A percentile compares a stretch with the other conserved stretches of the same genome.
Evolutionary conservation across 2,113 vertebrate species (phyloP).

Genomic region (Holacanthus passer): DNA sequence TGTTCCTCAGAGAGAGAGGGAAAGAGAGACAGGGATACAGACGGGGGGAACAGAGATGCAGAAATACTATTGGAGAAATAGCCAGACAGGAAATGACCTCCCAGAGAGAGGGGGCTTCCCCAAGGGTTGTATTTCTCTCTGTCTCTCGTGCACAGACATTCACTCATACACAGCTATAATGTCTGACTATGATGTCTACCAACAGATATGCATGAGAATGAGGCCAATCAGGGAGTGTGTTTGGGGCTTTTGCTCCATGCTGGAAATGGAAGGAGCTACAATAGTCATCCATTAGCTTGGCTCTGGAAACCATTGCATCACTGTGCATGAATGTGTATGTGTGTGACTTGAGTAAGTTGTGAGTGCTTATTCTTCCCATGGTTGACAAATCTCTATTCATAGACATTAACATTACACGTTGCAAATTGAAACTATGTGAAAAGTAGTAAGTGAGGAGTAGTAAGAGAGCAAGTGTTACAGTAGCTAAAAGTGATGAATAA

Average conservation of each 20-base stretch:
- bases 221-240: not conserved
- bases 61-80: slow-evolving; percentile 37
- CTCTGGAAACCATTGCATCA: slow-evolving; percentile 59
- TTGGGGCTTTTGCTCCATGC: slow-evolving; percentile 10
- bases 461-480: too few relatives aligned
- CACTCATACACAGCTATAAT: slow-evolving; percentile 40
- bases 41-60: not conserved
- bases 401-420: not conserved
- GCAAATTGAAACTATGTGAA: too few relatives aligned
- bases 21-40: slow-evolving; percentile 3
- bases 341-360: not conserved
- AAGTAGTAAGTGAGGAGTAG: too few relatives aligned
- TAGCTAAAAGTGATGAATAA: not conserved
- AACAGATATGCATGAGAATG: slow-evolving; percentile 67
- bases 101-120: slow-evolving; percentile 67
- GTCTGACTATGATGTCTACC: slow-evolving; percentile 54
- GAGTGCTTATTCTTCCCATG: slow-evolving; percentile 3
- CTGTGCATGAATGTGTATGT: not conserved
- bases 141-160: slow-evolving; percentile 41
- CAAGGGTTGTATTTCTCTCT: slow-evolving; percentile 60
- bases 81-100: slow-evolving; percentile 77
- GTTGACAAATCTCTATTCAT: not conserved
- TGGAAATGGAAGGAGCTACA: slow-evolving; percentile 24
- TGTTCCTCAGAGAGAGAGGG: slow-evolving; percentile 56
- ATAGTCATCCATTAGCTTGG: slow-evolving; percentile 22